Conservation (phyloP, 2,888 invertebrate genomes). For the Ligdia adustata region DNA sequence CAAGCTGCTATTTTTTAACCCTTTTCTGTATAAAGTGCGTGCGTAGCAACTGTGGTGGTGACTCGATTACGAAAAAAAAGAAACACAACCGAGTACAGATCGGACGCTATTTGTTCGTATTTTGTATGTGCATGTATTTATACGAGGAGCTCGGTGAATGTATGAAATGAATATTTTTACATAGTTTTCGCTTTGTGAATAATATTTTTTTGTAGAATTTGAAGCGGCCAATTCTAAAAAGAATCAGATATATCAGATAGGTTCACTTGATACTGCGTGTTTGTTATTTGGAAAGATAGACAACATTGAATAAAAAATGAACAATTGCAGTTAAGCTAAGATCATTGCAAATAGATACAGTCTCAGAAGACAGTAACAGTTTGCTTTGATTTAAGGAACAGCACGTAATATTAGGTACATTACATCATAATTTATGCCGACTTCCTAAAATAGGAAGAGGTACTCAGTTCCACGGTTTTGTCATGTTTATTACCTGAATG, state of each 20-base stretch:
- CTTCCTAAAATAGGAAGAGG: not conserved
- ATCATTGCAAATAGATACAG: not conserved
- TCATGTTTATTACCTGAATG: not conserved
- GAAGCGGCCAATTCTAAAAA: slow-evolving; percentile 20
- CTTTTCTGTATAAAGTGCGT: slow-evolving; percentile 25
- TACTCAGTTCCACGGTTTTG: no score
- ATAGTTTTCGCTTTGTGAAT: slow-evolving; percentile 38
- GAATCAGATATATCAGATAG: slow-evolving; percentile 14
- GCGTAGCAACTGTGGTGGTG: slow-evolving; percentile 23
- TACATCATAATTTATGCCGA: not conserved
- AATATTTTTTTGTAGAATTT: slow-evolving; percentile 29
- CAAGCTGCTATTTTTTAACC: slow-evolving; percentile 20
- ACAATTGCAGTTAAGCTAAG: not conserved
- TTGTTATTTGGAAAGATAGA: not conserved
- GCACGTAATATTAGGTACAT: not conserved
- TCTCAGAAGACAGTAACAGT: not conserved
- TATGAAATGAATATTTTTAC: slow-evolving; percentile 42
- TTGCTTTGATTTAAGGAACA: not conserved
- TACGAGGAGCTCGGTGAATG: slow-evolving; percentile 20
- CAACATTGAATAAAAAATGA: not conserved
- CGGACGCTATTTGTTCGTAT: slow-evolving; percentile 26
- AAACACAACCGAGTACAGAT: slow-evolving; percentile 7
- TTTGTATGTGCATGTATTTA: slow-evolving; percentile 38
- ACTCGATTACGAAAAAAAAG: slow-evolving; percentile 26
- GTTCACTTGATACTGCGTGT: not conserved